Conservation (phyloP, 1,140 invertebrate species). For the Halictus rubicundus region DNA sequence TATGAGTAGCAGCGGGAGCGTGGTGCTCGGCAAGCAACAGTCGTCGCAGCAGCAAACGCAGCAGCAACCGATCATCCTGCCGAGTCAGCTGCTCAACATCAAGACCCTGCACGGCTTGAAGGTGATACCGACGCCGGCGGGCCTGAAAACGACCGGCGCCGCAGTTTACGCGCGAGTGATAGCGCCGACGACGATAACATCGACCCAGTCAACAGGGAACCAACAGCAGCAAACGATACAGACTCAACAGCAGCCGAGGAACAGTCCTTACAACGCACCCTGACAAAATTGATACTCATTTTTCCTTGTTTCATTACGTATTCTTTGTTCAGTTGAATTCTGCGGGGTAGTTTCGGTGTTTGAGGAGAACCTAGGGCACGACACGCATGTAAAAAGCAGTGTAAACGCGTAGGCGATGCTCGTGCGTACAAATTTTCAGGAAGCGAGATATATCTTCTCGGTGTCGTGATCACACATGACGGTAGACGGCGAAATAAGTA, state of each 20-base stretch:
- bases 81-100: constrained; percentile 84
- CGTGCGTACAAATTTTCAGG: neutral
- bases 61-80: constrained; percentile 83
- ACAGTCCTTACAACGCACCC: constrained; percentile 69
- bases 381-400: constrained; percentile 22
- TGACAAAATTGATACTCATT: constrained; percentile 58
- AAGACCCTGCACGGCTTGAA: constrained; percentile 86
- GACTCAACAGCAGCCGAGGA: constrained; percentile 65
- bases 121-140: constrained; percentile 83
- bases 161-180: constrained; percentile 78
- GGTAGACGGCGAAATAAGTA: neutral
- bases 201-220: constrained; percentile 64
- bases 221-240: constrained; percentile 66
- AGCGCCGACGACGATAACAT: constrained; percentile 74
- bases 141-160: constrained; percentile 75
- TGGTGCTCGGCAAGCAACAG: constrained; percentile 73
- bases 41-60: constrained; percentile 73
- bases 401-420: neutral
- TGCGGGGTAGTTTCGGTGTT: neutral
- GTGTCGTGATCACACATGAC: neutral
- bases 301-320: neutral
- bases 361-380: neutral
- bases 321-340: constrained; percentile 8
- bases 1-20: constrained; percentile 65
- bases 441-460: neutral